phyloP scores from a whole-genome alignment of 2,888 invertebrate species.

The Dynastes tityus region DNA sequence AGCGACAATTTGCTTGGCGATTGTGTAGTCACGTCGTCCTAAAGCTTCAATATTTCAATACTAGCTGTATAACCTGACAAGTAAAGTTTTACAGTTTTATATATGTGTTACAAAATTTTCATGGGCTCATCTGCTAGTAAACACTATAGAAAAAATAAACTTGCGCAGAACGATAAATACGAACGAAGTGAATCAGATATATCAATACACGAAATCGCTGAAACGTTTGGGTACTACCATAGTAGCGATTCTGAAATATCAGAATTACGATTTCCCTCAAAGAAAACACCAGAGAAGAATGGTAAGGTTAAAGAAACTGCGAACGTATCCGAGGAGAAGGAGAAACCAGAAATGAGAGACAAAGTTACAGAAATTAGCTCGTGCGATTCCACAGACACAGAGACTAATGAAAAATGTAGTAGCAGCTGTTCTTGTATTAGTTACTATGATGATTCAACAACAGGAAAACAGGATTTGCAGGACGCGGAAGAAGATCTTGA shows the following conservation, averaged over 20 bases:
- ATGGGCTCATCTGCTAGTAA: constrained; percentile 4
- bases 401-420: not conserved
- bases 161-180: too few species aligned
- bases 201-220: constrained; percentile 27
- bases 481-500: not conserved
- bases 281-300: not conserved
- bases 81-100: too few species aligned
- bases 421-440: not conserved
- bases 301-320: not conserved
- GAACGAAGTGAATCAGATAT: not conserved
- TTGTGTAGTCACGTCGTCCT: too few species aligned
- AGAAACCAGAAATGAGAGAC: not conserved
- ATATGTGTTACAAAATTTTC: too few species aligned
- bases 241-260: constrained; percentile 53
- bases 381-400: not conserved
- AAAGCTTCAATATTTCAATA: too few species aligned
- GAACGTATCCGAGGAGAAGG: not conserved
- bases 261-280: constrained; percentile 36
- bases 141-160: not conserved
- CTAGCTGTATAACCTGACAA: too few species aligned
- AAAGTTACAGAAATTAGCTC: not conserved
- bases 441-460: not conserved
- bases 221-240: constrained; percentile 49
- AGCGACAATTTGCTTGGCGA: too few species aligned
- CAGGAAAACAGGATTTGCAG: not conserved